phyloP scores from a whole-genome alignment of 2,113 vertebrate species.

The Chascanopsetta lugubris region DNA sequence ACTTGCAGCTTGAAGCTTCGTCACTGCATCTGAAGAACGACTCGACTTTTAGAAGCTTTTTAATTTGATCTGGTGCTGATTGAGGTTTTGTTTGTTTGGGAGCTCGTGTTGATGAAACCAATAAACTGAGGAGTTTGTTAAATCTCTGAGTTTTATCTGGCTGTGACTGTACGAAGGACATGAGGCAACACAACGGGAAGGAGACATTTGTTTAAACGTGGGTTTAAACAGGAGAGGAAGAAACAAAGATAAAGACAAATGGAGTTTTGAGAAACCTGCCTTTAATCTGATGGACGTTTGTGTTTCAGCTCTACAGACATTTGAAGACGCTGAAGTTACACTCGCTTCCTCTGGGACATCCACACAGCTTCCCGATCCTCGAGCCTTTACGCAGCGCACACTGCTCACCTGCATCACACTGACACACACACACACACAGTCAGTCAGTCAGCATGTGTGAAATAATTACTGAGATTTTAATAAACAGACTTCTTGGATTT shows the following conservation, averaged over 20 bases:
- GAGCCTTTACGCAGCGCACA: constrained; percentile 83
- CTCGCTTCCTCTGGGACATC: constrained; percentile 78
- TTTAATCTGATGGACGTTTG: constrained; percentile 22
- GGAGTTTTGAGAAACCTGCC: constrained; percentile 32
- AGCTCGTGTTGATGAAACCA: background rate
- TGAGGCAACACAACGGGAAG: no score
- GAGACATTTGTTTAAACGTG: no score
- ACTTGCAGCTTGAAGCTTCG: constrained; percentile 10
- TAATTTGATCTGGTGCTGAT: constrained; percentile 15
- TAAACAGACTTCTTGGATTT: no score
- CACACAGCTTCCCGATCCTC: constrained; percentile 82
- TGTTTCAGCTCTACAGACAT: constrained; percentile 36
- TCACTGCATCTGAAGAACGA: background rate
- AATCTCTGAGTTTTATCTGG: no score
- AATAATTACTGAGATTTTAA: background rate
- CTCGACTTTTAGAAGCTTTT: constrained; percentile 18
- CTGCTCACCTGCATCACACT: constrained; percentile 80
- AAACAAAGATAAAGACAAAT: background rate
- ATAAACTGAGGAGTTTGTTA: constrained; percentile 39
- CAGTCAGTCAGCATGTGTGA: background rate
- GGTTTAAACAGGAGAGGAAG: no score
- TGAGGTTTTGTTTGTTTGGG: background rate
- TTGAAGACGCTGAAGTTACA: constrained; percentile 81
- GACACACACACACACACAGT: constrained; percentile 6
- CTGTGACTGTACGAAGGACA: no score